These are phyloP conservation scores for Blastobasis lacticolella DNA, from an alignment of 2,888 invertebrate species.

Conservation along the genomic window DNA sequence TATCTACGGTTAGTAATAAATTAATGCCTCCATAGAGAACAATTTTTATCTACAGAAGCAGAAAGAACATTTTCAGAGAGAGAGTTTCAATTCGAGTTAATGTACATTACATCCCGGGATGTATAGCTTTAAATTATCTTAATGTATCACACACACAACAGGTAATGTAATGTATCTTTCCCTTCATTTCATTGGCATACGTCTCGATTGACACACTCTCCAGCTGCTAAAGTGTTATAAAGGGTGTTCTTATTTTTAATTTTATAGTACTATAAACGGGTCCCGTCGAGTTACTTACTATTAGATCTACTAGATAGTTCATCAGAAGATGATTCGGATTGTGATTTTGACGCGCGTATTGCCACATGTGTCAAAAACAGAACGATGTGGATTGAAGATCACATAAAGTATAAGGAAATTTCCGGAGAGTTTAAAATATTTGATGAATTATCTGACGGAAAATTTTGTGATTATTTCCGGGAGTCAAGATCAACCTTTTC, in stretches of 20 bases:
- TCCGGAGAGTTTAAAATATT: constrained; percentile 10
- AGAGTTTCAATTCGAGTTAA: too few species aligned
- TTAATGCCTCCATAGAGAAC: too few species aligned
- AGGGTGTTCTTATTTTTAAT: constrained; percentile 12
- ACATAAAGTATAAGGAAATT: constrained; percentile 14
- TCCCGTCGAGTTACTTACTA: constrained; percentile 11
- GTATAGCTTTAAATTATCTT: too few species aligned
- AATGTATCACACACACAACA: constrained; percentile 16
- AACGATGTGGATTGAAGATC: constrained; percentile 11
- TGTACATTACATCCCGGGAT: too few species aligned
- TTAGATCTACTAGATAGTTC: constrained; percentile 14
- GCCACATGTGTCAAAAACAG: constrained; percentile 10
- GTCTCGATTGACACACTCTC: constrained; percentile 11
- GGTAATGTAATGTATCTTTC: constrained; percentile 17
- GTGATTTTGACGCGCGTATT: constrained; percentile 10
- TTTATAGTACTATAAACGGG: constrained; percentile 6
- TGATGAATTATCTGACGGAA: constrained; percentile 3
- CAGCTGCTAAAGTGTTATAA: constrained; percentile 13
- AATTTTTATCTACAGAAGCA: too few species aligned
- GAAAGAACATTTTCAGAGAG: too few species aligned
- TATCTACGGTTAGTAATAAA: too few species aligned
- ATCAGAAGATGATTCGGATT: constrained; percentile 14
- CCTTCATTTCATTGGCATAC: constrained; percentile 10
- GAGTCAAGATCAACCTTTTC: constrained; percentile 13
- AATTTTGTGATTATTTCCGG: constrained; percentile 14